Percentiles rank a stretch among this genome's conserved stretches.
phyloP scores from a whole-genome alignment of 2,888 invertebrate genomes.

The Amiota minor region DNA sequence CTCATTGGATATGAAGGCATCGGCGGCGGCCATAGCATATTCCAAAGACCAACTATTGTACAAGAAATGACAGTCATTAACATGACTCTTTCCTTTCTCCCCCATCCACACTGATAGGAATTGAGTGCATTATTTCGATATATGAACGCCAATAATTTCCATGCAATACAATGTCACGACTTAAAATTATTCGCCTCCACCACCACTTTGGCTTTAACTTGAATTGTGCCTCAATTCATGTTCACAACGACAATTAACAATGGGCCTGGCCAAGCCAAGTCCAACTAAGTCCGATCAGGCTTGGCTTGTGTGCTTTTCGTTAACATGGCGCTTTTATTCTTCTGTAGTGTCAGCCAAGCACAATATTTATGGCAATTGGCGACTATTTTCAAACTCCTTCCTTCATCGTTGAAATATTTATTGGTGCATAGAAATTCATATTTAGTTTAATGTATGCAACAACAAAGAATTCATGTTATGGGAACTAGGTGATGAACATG shows the following conservation, averaged over 20 bases:
- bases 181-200: slow-evolving; percentile 1
- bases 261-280: slow-evolving; percentile 30
- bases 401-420: slow-evolving; percentile 16
- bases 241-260: slow-evolving; percentile 50
- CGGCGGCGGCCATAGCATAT: neutral
- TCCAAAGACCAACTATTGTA: neutral
- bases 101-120: neutral
- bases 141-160: slow-evolving; percentile 1
- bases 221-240: slow-evolving; percentile 28
- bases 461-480: neutral
- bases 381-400: neutral
- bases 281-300: slow-evolving; percentile 2
- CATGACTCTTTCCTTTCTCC: neutral
- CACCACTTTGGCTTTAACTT: neutral
- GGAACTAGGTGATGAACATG: slow-evolving; percentile 14
- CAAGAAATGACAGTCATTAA: slow-evolving; percentile 7
- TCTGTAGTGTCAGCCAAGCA: slow-evolving; percentile 20
- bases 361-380: slow-evolving; percentile 5
- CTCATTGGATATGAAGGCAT: neutral
- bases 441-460: neutral
- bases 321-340: neutral
- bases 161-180: neutral
- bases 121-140: slow-evolving; percentile 1
- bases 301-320: neutral
- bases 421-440: slow-evolving; percentile 21